Base-by-base conservation (phyloP, 2,888 invertebrate species). In the Cremastobaeus sp. region DNA sequence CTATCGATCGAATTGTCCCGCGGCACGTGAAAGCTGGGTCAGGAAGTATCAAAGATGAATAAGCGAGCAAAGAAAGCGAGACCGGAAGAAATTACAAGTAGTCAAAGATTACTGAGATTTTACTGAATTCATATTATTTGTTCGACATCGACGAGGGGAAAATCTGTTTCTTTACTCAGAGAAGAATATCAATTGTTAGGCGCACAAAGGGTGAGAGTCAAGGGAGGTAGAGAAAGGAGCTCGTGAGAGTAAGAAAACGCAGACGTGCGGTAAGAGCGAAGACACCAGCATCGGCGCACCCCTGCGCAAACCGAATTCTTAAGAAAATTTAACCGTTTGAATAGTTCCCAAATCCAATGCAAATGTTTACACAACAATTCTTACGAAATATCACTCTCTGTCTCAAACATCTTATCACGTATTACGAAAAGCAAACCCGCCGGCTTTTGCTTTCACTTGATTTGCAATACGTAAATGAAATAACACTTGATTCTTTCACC, bases 271-370 rank as follows among this genome's bases (percentile, higher is more conserved):
- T 68, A 66, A 55, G 66, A 74, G 65, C 11, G 73, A 71, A 65
- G 66, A 70, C 70, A 68, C 45, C 64, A 30, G 37, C 59, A 59
- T 41, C 55, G 30, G 32, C 20, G 62, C 66, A 62, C 82, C 85
- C 85, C 84, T 84, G 81, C 82, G 82, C 84, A 85, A 87, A 86
- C 86, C 82, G 83, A 87, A 87, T 87, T 88, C 87, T 87, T 87
- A 86, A 87, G 87, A 87, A 87, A 88, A 87, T 88, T 87, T 87
- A 86, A 86, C 86, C 86, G 86, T 87, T 87, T 88, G 87, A 88
- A 88, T 88, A 88, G 86, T 87, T 86, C 83, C 82, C 85, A 87
- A 88, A 88, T 87, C 88, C 86, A 86, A 85, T 85, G 86, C 86
- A 88, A 88, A 88, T 87, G 86, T 88, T 88, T 87, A 86, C 88